These are phyloP conservation scores for Apus apus DNA, from an alignment of 2,113 vertebrate species.

Conservation along the genomic window DNA sequence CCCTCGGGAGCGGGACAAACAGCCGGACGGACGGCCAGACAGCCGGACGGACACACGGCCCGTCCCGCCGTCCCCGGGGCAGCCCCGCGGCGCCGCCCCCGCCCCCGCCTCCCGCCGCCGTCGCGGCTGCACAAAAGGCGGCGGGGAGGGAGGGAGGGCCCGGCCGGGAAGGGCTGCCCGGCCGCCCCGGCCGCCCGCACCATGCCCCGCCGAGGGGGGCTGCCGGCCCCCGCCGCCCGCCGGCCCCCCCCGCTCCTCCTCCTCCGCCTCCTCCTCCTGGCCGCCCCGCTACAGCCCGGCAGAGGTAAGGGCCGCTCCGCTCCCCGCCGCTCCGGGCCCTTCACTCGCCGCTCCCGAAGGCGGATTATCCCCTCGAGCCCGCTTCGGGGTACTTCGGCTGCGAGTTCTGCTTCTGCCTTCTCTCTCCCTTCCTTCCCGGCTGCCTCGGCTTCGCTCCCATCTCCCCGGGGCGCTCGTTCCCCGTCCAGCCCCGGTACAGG, in stretches of 20 bases:
- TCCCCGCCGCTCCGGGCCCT: not conserved
- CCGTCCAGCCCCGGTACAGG: not conserved
- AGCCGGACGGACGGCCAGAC: not conserved
- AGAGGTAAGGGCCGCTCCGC: conserved; percentile 28
- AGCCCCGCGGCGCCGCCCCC: not conserved
- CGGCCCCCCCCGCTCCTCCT: not conserved
- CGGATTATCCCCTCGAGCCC: not conserved
- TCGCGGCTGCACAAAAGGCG: conserved; percentile 6
- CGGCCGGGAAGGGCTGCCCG: not conserved
- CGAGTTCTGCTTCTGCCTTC: not conserved
- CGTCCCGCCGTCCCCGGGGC: not conserved
- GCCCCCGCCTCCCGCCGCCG: not conserved
- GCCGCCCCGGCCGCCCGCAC: conserved; percentile 1
- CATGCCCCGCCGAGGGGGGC: conserved; percentile 12
- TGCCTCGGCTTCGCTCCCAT: not conserved
- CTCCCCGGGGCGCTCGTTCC: not conserved
- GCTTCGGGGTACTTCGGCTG: not conserved
- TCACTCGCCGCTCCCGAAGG: not conserved
- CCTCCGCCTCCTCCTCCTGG: not conserved
- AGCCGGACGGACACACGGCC: not conserved
- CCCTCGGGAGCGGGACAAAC: not conserved
- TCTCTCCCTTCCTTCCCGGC: not conserved
- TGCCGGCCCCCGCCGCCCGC: not conserved
- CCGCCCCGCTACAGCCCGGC: conserved; percentile 35
- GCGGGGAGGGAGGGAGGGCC: not conserved